Conservation (phyloP, 1,140 invertebrate genomes). For the Gerris buenoi region DNA sequence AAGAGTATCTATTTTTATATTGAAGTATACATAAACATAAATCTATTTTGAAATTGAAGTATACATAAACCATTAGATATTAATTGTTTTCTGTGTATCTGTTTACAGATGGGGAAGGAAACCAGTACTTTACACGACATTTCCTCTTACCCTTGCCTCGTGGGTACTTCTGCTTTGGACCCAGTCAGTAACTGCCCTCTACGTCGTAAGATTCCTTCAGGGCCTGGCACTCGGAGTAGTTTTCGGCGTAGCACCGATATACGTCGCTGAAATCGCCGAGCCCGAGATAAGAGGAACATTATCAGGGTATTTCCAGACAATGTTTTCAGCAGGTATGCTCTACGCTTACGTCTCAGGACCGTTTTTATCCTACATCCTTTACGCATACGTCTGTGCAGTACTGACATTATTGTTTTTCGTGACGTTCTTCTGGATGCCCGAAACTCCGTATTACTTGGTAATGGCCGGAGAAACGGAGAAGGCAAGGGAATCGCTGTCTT, state of each 20-base stretch:
- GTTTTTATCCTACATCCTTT: conserved; percentile 44
- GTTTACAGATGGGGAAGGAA: conserved; percentile 17
- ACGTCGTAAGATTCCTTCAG: conserved; percentile 19
- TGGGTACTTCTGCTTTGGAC: conserved; percentile 41
- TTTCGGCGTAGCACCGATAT: conserved; percentile 65
- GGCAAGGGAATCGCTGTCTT: conserved; percentile 14
- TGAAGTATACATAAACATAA: background rate
- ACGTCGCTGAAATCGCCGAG: conserved; percentile 61
- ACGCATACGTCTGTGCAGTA: conserved; percentile 45
- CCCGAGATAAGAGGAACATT: conserved; percentile 22
- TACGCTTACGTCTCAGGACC: conserved; percentile 61
- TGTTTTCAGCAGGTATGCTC: conserved; percentile 60
- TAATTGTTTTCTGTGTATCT: conserved; percentile 7
- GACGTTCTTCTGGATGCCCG: conserved; percentile 59
- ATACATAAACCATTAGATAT: background rate
- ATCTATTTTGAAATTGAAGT: background rate
- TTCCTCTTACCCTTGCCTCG: conserved; percentile 51
- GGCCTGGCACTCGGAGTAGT: conserved; percentile 57
- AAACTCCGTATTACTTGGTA: conserved; percentile 58
- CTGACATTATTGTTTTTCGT: conserved; percentile 43
- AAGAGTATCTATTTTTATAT: background rate
- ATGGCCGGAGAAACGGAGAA: conserved; percentile 33
- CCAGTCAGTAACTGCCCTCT: conserved; percentile 37
- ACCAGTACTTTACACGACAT: conserved; percentile 48
- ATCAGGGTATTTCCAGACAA: conserved; percentile 67